Evolutionary conservation across 2,888 invertebrate genomes (phyloP).

Genomic region (Trissoscelio sp.): DNA sequence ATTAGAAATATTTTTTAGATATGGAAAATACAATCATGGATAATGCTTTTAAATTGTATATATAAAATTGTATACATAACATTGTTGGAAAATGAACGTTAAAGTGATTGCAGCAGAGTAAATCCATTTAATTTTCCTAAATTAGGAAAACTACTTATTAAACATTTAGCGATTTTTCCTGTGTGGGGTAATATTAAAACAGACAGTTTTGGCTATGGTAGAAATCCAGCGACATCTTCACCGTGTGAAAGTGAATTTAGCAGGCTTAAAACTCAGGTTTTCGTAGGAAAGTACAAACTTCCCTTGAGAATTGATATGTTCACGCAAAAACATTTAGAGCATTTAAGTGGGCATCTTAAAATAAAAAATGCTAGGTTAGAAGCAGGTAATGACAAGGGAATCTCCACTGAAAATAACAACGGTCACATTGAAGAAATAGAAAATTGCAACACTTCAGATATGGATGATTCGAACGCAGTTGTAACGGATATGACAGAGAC

Average conservation of each 20-base stretch:
- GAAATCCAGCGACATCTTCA: slow-evolving; percentile 2
- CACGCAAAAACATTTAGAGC: not conserved
- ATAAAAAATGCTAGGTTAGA: not conserved
- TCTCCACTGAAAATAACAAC: no score
- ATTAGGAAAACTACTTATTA: slow-evolving; percentile 27
- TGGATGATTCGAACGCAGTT: no score
- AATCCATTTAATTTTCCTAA: slow-evolving; percentile 33
- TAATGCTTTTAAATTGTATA: no score
- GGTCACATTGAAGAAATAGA: no score
- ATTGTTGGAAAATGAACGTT: no score
- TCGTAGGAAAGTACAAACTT: not conserved
- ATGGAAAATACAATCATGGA: no score
- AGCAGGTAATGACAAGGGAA: no score
- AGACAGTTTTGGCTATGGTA: slow-evolving; percentile 35
- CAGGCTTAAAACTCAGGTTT: slow-evolving; percentile 11
- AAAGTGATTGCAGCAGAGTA: not conserved
- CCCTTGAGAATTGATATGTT: not conserved
- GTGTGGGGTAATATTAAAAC: slow-evolving; percentile 51
- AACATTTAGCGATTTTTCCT: slow-evolving; percentile 30
- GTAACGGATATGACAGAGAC: no score
- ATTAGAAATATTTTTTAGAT: no score
- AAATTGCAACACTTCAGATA: no score
- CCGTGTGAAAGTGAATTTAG: slow-evolving; percentile 23
- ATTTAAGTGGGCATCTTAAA: not conserved
- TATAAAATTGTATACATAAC: no score